Evolutionary conservation across 2,797 vertebrate species (phyloP).

Genomic region (Phataginus tetradactyla): DNA sequence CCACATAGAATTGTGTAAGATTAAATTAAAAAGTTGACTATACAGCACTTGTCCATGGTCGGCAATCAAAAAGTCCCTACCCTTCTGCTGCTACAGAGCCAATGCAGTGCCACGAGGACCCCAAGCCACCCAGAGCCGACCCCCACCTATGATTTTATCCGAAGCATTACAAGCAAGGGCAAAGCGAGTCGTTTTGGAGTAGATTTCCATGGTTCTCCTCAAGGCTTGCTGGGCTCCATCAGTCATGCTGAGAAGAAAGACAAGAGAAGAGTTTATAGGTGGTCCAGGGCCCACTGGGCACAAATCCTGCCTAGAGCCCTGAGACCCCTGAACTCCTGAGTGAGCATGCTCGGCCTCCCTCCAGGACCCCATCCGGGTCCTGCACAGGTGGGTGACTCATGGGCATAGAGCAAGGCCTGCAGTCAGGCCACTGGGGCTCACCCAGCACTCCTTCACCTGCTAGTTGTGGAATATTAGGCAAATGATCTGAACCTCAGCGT

Average conservation of each 20-base stretch:
- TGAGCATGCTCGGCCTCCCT: not conserved
- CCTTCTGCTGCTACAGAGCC: not conserved
- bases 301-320: not conserved
- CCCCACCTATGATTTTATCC: conserved; percentile 95
- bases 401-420: not conserved
- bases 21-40: not conserved
- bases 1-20: not conserved
- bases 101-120: fast-evolving
- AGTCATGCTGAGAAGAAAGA: conserved; percentile 91
- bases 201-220: conserved; percentile 99
- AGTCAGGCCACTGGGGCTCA: not conserved
- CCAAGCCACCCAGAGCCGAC: not conserved
- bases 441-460: not conserved
- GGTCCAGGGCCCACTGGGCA: not conserved
- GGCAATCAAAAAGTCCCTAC: not conserved
- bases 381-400: not conserved
- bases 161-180: conserved; percentile 98
- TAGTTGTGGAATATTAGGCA: not conserved
- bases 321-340: not conserved
- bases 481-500: not conserved
- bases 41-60: fast-evolving
- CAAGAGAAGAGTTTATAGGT: not conserved
- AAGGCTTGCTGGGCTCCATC: conserved; percentile 98
- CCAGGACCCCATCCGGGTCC: not conserved
- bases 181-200: conserved; percentile 98